Evolutionary conservation across 2,113 vertebrate species (phyloP).

Genomic region (Pollimyrus isidori): DNA sequence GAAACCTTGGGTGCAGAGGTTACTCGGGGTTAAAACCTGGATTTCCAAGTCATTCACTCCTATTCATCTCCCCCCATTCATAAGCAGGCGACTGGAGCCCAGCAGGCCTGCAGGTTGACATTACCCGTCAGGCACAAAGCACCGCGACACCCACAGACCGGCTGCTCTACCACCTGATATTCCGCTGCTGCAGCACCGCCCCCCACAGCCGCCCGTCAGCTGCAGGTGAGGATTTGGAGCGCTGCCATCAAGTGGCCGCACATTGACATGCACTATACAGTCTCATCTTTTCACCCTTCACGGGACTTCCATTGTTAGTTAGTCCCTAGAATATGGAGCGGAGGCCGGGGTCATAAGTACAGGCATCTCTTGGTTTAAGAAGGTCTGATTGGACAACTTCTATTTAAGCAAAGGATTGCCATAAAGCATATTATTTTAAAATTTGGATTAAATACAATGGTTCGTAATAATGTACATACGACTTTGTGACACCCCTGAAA

Average conservation of each 20-base stretch:
- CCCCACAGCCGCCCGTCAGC: conserved; percentile 30
- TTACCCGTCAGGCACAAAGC: neutral
- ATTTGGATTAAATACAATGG: neutral
- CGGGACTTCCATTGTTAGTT: neutral
- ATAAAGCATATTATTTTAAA: neutral
- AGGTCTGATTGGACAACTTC: neutral
- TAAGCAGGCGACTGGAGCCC: neutral
- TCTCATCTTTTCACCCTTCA: neutral
- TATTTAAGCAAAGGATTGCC: neutral
- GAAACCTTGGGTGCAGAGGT: neutral
- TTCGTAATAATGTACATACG: neutral
- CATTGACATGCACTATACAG: neutral
- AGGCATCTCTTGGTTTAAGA: neutral
- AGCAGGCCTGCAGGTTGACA: neutral
- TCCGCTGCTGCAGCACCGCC: conserved; percentile 31
- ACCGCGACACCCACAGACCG: neutral
- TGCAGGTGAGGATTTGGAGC: conserved; percentile 18
- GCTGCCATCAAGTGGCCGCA: neutral
- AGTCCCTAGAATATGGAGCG: neutral
- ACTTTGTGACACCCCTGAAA: neutral
- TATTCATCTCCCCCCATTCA: neutral
- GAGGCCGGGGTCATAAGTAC: neutral
- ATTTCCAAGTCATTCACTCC: neutral
- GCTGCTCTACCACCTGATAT: conserved; percentile 31
- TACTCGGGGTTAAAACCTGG: neutral